Percentiles rank a stretch among this genome's conserved stretches.
phyloP scores from a whole-genome alignment of 2,888 invertebrate species.

The Sminthurides aquaticus region DNA sequence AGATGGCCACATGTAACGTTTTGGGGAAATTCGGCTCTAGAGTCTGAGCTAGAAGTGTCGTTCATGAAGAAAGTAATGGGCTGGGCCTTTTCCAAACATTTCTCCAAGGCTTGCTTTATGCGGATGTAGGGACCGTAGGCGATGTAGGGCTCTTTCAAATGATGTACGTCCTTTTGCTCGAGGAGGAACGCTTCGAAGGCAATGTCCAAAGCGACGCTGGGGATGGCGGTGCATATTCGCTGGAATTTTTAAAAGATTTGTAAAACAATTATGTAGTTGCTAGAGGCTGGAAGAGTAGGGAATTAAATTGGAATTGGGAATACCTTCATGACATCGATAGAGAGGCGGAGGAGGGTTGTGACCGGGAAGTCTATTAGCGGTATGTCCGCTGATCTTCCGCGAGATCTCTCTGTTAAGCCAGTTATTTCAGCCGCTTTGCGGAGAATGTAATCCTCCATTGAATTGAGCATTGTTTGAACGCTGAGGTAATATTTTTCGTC shows the following conservation, averaged over 20 bases:
- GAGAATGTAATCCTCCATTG: constrained; percentile 9
- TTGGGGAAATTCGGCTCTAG: not conserved
- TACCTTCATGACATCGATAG: no score
- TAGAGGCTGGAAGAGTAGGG: no score
- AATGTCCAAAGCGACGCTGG: constrained; percentile 16
- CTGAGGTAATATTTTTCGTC: not conserved
- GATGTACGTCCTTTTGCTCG: constrained; percentile 17
- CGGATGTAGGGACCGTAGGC: constrained; percentile 17
- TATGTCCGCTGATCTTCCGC: not conserved
- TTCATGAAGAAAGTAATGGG: constrained; percentile 8
- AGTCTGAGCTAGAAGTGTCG: not conserved
- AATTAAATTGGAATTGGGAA: no score
- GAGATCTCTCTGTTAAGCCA: constrained; percentile 2
- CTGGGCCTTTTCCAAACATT: constrained; percentile 18
- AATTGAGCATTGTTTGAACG: not conserved
- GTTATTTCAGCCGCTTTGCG: not conserved
- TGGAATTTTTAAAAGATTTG: constrained; percentile 7
- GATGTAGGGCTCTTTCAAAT: constrained; percentile 25
- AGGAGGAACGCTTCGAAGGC: constrained; percentile 23
- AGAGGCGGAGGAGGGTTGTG: no score
- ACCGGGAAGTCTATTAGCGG: no score
- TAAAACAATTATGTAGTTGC: no score
- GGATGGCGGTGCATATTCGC: constrained; percentile 19
- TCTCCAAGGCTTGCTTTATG: constrained; percentile 18
- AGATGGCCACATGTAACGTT: not conserved